Conservation (phyloP, 2,888 invertebrate genomes). For the Alviniconcha strummeri region DNA sequence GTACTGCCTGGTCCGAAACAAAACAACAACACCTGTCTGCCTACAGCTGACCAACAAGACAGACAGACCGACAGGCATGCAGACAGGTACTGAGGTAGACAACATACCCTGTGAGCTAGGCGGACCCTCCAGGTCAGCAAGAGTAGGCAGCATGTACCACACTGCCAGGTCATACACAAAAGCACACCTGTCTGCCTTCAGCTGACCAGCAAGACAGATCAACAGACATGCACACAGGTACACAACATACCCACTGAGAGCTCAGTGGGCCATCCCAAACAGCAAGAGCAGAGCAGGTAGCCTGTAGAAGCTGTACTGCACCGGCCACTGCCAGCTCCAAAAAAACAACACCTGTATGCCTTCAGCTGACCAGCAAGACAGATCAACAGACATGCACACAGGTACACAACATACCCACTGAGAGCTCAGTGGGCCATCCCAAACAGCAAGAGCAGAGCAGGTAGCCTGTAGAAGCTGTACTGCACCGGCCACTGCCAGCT, state of each 20-base stretch:
- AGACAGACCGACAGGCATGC: neutral
- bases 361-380: too few species aligned
- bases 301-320: too few species aligned
- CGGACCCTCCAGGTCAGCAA: too few species aligned
- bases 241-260: too few species aligned
- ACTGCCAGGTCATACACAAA: slow-evolving; percentile 37
- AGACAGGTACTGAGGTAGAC: neutral
- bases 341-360: neutral
- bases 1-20: neutral
- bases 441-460: slow-evolving; percentile 36
- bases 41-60: neutral
- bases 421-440: neutral
- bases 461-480: too few species aligned
- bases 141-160: slow-evolving; percentile 38
- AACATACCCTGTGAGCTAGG: slow-evolving; percentile 32
- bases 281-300: slow-evolving; percentile 29
- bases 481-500: too few species aligned
- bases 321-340: too few species aligned
- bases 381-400: too few species aligned
- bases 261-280: slow-evolving; percentile 18
- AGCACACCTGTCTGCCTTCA: slow-evolving; percentile 19
- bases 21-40: neutral
- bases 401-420: too few species aligned
- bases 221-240: too few species aligned
- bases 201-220: slow-evolving; percentile 9